Base-by-base conservation (phyloP, 53 echinoderm and acorn worm species). In the Apostichopus leukothele region DNA sequence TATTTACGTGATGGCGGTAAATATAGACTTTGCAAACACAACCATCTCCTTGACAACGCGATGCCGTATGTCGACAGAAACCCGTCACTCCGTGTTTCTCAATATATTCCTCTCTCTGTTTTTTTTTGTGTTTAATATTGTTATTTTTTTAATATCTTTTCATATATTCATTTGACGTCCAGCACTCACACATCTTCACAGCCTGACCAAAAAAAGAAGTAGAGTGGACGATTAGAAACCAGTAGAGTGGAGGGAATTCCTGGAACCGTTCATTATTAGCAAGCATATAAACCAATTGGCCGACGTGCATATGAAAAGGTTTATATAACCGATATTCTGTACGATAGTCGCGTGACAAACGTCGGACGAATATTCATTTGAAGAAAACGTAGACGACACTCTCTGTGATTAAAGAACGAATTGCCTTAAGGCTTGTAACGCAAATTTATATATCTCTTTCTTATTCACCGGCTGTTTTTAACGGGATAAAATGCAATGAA, bases 311-410 rank as follows among this genome's bases (percentile, higher is more conserved):
- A 63, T 63, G 11, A 16, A 63, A 63, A 63, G 63, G 63, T 11
- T 63, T 63, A 11, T 63, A 13, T 16, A 63, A 63, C 63, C 16
- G 63, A 39, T 63, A 63, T 63, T 63, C 11, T 13, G 12, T 20
- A 16, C 10, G 53, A 51, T 53, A 14, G 39, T 77, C 53, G 79
- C 79, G 79, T 79, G 79, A 79, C 79, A 79, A 79, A 51, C 51
- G 11, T 10, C 18, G 79, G 18, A 51, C 79, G 39, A 79, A 51
- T 79, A 79, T 79, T 79, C 51, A 51, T 53, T 63, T 63, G 63
- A 19, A 79, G 51, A 39, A 79, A 79, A 8, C n/a, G 16, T 53
- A 52, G 51, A 39, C 51, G 18, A 53, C 18, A 79, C 53, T 19
- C 39, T 39, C 50, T 51, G 50, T 77, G 52, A 50, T 53, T 51